Base-by-base conservation (phyloP, 30 jellyfish, hydroid and myxozoan species). In the Pseudorhiza aurosa region DNA sequence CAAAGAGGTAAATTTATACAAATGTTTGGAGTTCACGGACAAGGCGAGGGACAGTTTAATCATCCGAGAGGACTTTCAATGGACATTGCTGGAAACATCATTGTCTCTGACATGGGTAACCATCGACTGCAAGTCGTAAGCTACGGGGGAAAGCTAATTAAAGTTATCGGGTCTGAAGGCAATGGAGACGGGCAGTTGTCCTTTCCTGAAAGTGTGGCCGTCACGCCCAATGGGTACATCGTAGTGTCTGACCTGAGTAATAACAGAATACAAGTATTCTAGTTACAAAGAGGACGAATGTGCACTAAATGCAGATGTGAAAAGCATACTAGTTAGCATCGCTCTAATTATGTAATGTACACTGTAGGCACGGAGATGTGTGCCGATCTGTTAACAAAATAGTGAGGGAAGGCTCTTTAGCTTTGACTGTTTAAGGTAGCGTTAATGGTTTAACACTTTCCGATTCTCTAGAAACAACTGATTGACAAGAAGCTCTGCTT, bases 51-150 rank as follows among this genome's bases (percentile, higher is more conserved):
- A 33, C 96, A 94, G 63, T 94, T 94, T 64, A 88, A 87, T 39
- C 97, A 88, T 83, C 99, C 99, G 1, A 88, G 97, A 37, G 99
- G 99, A 7, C 79, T 94, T n/a, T 82, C 99, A 2, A 87, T 94
- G 94, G 99, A 94, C 87, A 87, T 87, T 10, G 99, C 97, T 37
- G 94, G 94, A 12, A 94, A 94, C 46, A 85, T 94, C 39, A 88
- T 94, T 19, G 97, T 94, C 1, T 87, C 97, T n/a, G 97, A 94
- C 73, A 87, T 88, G 97, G 99, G 99, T 21, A 94, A 87, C 46
- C 97, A 88, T 58, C 81, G 97, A 21, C 65, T 94, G 30, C 97
- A 94, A 44, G 93, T 94, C 8, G 56, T 87, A 28, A 87, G 97
- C 4, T 88, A 88, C 74, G 60, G 84, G 2, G 99, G 99, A 21